phyloP scores from a whole-genome alignment of 2,113 vertebrate genomes.

The Narcine bancroftii region DNA sequence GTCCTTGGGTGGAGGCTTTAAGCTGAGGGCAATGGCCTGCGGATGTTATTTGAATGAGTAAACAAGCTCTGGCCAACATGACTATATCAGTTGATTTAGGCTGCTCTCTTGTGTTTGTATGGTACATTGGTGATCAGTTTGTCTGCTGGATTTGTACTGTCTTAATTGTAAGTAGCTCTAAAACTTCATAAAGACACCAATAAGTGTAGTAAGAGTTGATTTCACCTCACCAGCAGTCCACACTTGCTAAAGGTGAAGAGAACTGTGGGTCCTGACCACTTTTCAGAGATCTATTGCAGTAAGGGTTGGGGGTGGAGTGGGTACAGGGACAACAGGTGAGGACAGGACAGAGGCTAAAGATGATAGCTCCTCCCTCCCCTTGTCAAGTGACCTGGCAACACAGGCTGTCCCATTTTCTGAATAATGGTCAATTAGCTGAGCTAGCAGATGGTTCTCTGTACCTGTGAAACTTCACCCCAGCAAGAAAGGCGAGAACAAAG shows the following conservation, averaged over 20 bases:
- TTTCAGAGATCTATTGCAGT: background rate
- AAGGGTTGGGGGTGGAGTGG: too few relatives aligned
- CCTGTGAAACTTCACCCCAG: background rate
- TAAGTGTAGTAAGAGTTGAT: background rate
- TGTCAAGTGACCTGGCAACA: background rate
- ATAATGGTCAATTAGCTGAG: background rate
- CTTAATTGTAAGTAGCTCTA: background rate
- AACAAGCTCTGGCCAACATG: background rate
- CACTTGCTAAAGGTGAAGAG: background rate
- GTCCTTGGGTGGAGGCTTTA: background rate
- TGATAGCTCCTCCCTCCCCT: background rate
- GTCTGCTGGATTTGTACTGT: background rate
- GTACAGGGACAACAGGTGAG: background rate
- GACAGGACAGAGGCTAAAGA: background rate
- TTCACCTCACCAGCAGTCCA: too few relatives aligned
- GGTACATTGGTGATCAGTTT: background rate
- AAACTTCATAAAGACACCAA: background rate
- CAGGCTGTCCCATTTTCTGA: background rate
- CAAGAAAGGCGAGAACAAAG: background rate
- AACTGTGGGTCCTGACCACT: background rate
- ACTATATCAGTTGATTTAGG: background rate
- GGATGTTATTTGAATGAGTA: background rate
- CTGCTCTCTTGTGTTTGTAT: background rate
- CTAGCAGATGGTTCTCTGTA: slow-evolving; percentile 1
- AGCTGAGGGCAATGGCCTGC: background rate